These are phyloP conservation scores for Sebastes steindachneri DNA, from an alignment of 2,797 vertebrate genomes.

Conservation along the genomic window DNA sequence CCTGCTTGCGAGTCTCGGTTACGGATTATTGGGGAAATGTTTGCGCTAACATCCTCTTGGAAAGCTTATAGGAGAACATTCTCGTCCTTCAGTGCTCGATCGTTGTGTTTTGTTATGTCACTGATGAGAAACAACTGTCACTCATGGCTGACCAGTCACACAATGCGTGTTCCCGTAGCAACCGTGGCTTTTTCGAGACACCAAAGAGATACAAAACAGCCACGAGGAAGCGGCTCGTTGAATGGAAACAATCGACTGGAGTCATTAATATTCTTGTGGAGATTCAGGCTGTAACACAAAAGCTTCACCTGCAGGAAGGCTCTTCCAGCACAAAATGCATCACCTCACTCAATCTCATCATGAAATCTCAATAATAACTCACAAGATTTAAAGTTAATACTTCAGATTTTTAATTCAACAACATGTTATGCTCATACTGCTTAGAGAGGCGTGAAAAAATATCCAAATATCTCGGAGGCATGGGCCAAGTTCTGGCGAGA, in stretches of 20 bases:
- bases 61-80: constrained; percentile 32
- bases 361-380: constrained; percentile 22
- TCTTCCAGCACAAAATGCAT: constrained; percentile 17
- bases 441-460: constrained; percentile 3
- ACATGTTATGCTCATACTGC: constrained; percentile 1
- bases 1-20: constrained; percentile 74
- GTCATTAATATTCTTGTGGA: constrained; percentile 70
- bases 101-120: constrained; percentile 24
- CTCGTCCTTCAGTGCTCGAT: constrained; percentile 10
- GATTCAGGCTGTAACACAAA: constrained; percentile 50
- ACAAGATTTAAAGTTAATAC: constrained; percentile 27
- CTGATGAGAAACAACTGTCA: constrained; percentile 44
- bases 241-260: constrained; percentile 58
- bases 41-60: constrained; percentile 60
- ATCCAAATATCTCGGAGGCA: constrained; percentile 41
- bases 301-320: constrained; percentile 60
- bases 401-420: constrained; percentile 25
- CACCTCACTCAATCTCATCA: constrained; percentile 25
- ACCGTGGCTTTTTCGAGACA: constrained; percentile 54
- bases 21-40: constrained; percentile 78
- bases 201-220: constrained; percentile 45
- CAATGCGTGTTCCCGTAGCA: constrained; percentile 56
- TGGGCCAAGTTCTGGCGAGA: constrained; percentile 42
- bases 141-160: constrained; percentile 57
- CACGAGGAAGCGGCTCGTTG: constrained; percentile 17